Evolutionary conservation across 2,888 invertebrate genomes (phyloP).

Genomic region (Callinectes sapidus): DNA sequence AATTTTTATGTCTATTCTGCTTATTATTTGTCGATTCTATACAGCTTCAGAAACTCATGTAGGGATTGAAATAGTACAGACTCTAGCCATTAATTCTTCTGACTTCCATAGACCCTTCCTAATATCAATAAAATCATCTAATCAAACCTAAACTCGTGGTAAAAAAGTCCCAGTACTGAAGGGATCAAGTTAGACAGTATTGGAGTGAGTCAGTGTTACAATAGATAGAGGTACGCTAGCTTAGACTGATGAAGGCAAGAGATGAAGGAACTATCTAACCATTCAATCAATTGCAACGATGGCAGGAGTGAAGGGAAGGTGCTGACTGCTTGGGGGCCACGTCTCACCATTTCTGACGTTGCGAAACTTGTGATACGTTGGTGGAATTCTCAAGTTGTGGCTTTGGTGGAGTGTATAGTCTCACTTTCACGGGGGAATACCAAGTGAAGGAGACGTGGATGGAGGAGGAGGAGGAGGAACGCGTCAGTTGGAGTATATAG

Average conservation of each 20-base stretch:
- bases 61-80: too few relatives aligned
- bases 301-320: not conserved
- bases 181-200: not conserved
- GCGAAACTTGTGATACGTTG: not conserved
- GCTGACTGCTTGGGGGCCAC: not conserved
- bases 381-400: slow-evolving; percentile 2
- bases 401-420: not conserved
- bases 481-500: not conserved
- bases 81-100: too few relatives aligned
- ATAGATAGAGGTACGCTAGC: not conserved
- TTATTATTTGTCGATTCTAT: too few relatives aligned
- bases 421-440: not conserved
- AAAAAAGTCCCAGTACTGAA: too few relatives aligned
- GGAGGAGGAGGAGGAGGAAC: not conserved
- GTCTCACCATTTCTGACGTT: not conserved
- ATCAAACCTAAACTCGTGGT: too few relatives aligned
- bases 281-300: too few relatives aligned
- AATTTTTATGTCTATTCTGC: too few relatives aligned
- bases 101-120: too few relatives aligned
- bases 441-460: not conserved
- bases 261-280: too few relatives aligned
- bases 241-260: not conserved
- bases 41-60: too few relatives aligned
- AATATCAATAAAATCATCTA: too few relatives aligned
- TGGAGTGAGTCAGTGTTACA: not conserved